Conservation (phyloP, 2,888 invertebrate genomes). For the Melanotus villosus region DNA sequence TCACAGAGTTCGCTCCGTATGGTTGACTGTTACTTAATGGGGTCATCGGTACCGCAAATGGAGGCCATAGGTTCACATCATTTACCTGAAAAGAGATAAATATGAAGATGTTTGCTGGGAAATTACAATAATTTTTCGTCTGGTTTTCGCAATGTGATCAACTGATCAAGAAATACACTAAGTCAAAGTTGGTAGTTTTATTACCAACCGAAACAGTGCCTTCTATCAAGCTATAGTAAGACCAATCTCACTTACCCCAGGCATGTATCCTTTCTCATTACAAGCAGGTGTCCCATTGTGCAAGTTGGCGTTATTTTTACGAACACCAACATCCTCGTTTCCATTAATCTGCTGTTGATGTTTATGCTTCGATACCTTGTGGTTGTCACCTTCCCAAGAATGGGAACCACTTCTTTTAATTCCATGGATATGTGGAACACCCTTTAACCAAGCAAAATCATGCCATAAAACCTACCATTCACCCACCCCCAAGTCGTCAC, state of each 20-base stretch:
- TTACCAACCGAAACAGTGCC: too few relatives aligned
- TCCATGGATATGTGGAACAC: slow-evolving; percentile 66
- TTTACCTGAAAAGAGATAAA: slow-evolving; percentile 61
- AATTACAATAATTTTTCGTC: too few relatives aligned
- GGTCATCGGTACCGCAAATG: slow-evolving; percentile 71
- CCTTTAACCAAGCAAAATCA: neutral
- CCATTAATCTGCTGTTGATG: slow-evolving; percentile 59
- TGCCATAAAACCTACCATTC: too few relatives aligned
- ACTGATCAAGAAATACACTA: too few relatives aligned
- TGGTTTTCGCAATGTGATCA: too few relatives aligned
- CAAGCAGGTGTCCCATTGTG: slow-evolving; percentile 36
- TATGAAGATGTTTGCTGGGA: too few relatives aligned
- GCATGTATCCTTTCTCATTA: slow-evolving; percentile 52
- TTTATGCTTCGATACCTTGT: slow-evolving; percentile 72
- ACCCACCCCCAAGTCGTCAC: too few relatives aligned
- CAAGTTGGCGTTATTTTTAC: slow-evolving; percentile 34
- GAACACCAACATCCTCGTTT: slow-evolving; percentile 43
- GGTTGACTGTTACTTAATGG: slow-evolving; percentile 63
- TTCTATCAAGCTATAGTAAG: too few relatives aligned
- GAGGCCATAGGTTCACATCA: slow-evolving; percentile 74
- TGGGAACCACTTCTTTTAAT: slow-evolving; percentile 76
- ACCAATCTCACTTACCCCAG: slow-evolving; percentile 59
- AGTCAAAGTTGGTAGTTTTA: too few relatives aligned
- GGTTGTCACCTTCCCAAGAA: slow-evolving; percentile 74
- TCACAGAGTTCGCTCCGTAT: slow-evolving; percentile 56